phyloP scores from a whole-genome alignment of 2,113 vertebrate species.

The Circaetus cinerascens region DNA sequence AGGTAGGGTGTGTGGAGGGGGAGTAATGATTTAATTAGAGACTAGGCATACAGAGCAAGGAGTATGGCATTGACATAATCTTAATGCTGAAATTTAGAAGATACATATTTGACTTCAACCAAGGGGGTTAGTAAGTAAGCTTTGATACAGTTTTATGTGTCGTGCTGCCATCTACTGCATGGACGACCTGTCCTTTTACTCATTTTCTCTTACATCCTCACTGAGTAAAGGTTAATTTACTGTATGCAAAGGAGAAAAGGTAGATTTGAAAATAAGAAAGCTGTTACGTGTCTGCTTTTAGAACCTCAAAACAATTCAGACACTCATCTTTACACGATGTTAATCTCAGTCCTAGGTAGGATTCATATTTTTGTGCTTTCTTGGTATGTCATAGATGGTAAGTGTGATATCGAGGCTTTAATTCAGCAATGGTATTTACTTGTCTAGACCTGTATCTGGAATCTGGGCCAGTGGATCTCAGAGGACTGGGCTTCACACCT shows the following conservation, averaged over 20 bases:
- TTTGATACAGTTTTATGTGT: not conserved
- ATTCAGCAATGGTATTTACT: not conserved
- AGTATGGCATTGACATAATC: not conserved
- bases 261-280: constrained; percentile 19
- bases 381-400: not conserved
- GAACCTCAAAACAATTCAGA: not conserved
- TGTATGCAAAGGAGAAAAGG: not conserved
- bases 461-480: not conserved
- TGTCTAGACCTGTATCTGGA: not conserved
- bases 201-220: not conserved
- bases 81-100: not conserved
- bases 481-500: not conserved
- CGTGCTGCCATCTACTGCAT: not conserved
- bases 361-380: not conserved
- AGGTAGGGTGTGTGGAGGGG: not conserved
- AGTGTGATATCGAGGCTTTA: not conserved
- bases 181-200: not conserved
- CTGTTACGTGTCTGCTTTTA: not conserved
- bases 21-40: constrained; percentile 17
- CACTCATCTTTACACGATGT: not conserved
- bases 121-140: not conserved
- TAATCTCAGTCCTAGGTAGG: not conserved
- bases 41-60: not conserved
- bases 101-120: not conserved
- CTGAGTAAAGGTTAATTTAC: not conserved